Percentiles rank a stretch among this genome's conserved stretches.
Evolutionary conservation across 2,888 invertebrate genomes (phyloP).

Genomic region (Andrena bucephala): DNA sequence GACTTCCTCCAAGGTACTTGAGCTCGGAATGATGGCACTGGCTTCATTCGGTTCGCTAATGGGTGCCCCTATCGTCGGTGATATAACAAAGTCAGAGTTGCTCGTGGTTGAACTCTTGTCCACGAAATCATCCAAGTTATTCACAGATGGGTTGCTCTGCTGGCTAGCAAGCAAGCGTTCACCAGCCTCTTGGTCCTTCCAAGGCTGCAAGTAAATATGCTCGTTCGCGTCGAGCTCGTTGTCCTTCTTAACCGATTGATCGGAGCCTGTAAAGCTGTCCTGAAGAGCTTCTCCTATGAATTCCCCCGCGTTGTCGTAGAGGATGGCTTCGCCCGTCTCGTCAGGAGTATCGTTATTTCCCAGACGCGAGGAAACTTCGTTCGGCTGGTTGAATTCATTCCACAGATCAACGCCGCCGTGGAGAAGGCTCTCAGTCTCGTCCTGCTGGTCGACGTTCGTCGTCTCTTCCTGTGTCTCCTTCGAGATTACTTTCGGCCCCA

Average conservation of each 20-base stretch:
- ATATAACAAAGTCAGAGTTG: neutral
- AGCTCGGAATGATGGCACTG: neutral
- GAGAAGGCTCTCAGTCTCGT: neutral
- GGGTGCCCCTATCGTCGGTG: neutral
- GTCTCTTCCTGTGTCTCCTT: neutral
- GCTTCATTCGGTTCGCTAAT: neutral
- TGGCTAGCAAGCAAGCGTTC: neutral
- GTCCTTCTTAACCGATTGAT: neutral
- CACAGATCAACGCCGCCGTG: neutral
- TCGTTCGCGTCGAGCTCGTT: neutral
- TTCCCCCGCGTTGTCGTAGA: neutral
- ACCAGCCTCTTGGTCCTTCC: neutral
- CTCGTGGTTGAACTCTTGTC: neutral
- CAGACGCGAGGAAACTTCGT: neutral
- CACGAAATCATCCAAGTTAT: neutral
- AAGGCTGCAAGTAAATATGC: neutral
- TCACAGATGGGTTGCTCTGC: neutral
- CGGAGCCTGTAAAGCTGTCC: neutral
- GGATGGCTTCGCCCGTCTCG: too few relatives aligned
- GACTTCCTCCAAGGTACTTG: neutral
- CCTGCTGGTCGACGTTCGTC: neutral
- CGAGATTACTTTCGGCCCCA: slow-evolving; percentile 12
- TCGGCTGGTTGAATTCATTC: slow-evolving; percentile 3
- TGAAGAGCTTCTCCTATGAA: neutral
- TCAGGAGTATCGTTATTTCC: slow-evolving; percentile 8